Percentiles rank a stretch among this genome's conserved stretches.
Evolutionary conservation across 2,888 invertebrate species (phyloP).

Genomic region (Eulithis testata): DNA sequence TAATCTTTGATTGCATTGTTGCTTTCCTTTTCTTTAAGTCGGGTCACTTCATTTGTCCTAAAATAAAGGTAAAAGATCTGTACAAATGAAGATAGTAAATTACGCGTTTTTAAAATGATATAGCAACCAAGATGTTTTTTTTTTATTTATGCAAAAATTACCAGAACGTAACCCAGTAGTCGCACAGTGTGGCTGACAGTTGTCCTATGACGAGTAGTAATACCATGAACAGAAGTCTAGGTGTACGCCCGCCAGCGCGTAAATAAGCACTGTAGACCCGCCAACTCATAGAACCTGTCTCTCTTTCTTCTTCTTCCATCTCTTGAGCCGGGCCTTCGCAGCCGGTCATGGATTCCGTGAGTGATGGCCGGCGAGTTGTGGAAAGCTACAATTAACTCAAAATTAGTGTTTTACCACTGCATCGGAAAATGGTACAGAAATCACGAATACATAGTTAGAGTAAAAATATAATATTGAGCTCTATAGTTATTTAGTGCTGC

Average conservation of each 20-base stretch:
- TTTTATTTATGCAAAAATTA: constrained; percentile 43
- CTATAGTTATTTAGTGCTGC: too few species aligned
- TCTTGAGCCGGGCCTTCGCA: constrained; percentile 78
- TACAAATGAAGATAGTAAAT: too few species aligned
- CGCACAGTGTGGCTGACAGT: constrained; percentile 87
- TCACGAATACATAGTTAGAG: too few species aligned
- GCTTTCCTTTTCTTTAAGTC: constrained; percentile 68
- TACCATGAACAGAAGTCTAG: constrained; percentile 79
- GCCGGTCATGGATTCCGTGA: constrained; percentile 76
- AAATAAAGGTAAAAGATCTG: not conserved
- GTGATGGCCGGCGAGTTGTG: constrained; percentile 73
- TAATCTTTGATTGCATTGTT: constrained; percentile 68
- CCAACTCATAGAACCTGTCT: constrained; percentile 87
- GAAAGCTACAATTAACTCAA: constrained; percentile 59
- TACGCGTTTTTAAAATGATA: too few species aligned
- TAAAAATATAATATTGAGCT: too few species aligned
- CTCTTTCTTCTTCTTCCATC: constrained; percentile 86
- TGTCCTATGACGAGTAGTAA: constrained; percentile 86
- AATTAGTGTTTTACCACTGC: not conserved
- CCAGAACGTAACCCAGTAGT: constrained; percentile 92
- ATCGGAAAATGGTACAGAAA: not conserved
- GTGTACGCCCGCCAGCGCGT: constrained; percentile 83
- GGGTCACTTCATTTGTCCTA: constrained; percentile 80
- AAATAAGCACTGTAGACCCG: constrained; percentile 87
- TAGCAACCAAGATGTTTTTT: too few species aligned